phyloP scores from a whole-genome alignment of 2,888 invertebrate genomes.

The Aelia acuminata region DNA sequence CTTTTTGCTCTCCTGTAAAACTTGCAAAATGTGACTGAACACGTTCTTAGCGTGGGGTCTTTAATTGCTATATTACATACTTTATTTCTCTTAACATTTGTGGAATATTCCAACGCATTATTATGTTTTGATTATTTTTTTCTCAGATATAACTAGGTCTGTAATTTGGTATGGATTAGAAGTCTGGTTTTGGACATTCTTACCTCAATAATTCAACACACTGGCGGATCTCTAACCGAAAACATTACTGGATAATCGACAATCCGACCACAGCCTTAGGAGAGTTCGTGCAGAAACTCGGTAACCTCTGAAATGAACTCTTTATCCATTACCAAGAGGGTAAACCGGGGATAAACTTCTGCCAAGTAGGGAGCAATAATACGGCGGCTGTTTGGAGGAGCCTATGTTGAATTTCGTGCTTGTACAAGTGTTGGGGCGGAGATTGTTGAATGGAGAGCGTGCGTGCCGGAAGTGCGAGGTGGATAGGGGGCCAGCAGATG shows the following conservation, averaged over 20 bases:
- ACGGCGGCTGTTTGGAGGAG: neutral
- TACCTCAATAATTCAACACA: neutral
- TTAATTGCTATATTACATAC: no score
- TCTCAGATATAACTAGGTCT: no score
- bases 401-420: neutral
- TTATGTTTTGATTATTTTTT: no score
- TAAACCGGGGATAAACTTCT: neutral
- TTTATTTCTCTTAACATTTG: no score
- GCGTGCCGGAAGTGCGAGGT: constrained; percentile 43
- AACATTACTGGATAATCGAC: neutral
- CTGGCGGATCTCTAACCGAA: neutral
- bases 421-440: neutral
- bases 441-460: constrained; percentile 45
- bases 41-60: no score
- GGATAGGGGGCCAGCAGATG: constrained; percentile 37
- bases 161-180: no score
- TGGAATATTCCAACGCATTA: no score
- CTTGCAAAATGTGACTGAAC: no score
- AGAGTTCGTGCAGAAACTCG: neutral
- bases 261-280: neutral
- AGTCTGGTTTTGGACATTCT: no score
- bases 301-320: neutral
- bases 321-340: neutral
- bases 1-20: no score
- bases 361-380: neutral